A percentile compares a stretch with the other conserved stretches of the same genome.
Conservation (phyloP, 2,113 vertebrate genomes). For the Sitta europaea region DNA sequence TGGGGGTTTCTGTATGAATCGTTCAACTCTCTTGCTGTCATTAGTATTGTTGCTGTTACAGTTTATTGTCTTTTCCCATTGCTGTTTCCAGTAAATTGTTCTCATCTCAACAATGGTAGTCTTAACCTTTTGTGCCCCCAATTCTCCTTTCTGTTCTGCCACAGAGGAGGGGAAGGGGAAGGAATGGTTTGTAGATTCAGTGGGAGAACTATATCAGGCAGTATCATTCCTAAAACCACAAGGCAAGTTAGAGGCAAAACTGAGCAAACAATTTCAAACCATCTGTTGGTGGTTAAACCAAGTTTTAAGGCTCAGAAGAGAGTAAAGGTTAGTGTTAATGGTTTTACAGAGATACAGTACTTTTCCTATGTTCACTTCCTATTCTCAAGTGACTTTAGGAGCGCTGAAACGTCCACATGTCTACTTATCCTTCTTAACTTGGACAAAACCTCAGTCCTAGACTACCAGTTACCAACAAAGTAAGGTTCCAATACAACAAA, state of each 20-base stretch:
- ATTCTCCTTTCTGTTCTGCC: fast-evolving
- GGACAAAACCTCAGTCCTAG: neutral
- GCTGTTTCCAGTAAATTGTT: neutral
- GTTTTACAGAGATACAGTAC: neutral
- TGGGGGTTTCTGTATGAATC: neutral
- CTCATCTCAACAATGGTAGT: neutral
- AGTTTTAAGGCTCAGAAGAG: neutral
- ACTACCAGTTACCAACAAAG: neutral
- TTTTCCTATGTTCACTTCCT: neutral
- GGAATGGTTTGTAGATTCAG: neutral
- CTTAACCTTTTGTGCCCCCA: neutral
- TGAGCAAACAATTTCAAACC: neutral
- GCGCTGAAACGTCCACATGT: neutral
- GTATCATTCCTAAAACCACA: neutral
- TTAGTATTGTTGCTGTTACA: neutral
- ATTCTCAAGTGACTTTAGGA: neutral
- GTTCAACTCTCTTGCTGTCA: neutral
- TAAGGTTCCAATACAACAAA: neutral
- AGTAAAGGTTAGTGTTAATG: neutral
- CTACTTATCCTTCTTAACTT: neutral
- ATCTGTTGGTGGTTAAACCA: neutral
- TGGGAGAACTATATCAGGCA: neutral
- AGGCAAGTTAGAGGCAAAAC: neutral
- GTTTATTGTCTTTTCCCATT: neutral
- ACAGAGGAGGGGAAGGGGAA: neutral